Evolutionary conservation across 2,888 invertebrate genomes (phyloP), one percentile per base, ranked within the genome.

Genomic region (Malacosoma neustria): DNA sequence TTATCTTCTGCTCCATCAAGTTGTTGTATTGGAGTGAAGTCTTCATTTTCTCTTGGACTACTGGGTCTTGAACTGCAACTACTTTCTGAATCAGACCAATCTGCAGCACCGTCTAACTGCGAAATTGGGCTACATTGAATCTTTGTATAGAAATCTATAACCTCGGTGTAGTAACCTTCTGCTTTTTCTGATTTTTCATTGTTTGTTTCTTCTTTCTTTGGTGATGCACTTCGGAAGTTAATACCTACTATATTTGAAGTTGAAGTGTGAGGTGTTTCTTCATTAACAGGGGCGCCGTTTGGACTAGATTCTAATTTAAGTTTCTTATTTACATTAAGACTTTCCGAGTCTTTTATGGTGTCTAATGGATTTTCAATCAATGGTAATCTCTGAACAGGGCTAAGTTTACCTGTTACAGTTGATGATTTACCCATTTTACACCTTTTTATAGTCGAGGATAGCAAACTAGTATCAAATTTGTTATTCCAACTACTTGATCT

Each of bases 401-500:
- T 81, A 15, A 76, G 55, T 57, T 84, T 85, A 9, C 74, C 82
- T 35, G 82, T 81, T 1, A 70, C 69, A 22, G 80, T 79, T 12
- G 85, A 79, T 11, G 79, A 59, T 62, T 80, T 79, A 9, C 77
- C 75, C 51, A 91, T 81, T 74, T 93, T 93, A 36, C 93, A 87
- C 45, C 92, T 87, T 50, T 93, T 93, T 38, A 91, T 89, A 4
- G 88, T 88, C 4, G 90, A 88, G 2, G 89, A 87, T 9, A 69
- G 75, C 36, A 85, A 79, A 38, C 86, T 87, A 22, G 88, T 87
- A 51, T 92, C 92, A 37, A 92, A 76, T 73, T 92, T 92, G 54
- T 90, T 92, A 54, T 89, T 91, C 87, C 91, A 89, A 61, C 91
- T 91, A 48, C 91, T 91, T 1, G 91, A 90, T 48, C 90, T 79